Evolutionary conservation across 2,797 vertebrate species (phyloP).

Genomic region (Poecile montanus): DNA sequence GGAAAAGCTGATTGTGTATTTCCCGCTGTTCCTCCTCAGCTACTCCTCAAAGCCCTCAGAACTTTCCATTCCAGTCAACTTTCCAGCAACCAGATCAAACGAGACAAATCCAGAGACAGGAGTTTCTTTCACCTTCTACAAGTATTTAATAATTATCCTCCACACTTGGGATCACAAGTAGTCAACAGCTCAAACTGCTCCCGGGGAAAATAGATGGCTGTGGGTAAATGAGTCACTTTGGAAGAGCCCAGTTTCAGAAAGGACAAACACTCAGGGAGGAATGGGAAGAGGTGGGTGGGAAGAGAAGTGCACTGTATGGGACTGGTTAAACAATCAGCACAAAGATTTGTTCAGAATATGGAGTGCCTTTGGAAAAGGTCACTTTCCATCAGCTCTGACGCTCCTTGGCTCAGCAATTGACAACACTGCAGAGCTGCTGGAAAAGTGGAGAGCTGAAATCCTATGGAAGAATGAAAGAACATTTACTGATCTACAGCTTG

Average conservation of each 20-base stretch:
- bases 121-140: neutral
- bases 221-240: neutral
- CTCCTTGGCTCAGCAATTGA: conserved; percentile 10
- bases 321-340: neutral
- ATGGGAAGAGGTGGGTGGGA: neutral
- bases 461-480: conserved; percentile 44
- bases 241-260: neutral
- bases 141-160: neutral
- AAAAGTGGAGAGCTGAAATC: conserved; percentile 48
- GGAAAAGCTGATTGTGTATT: conserved; percentile 25
- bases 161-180: neutral
- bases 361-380: conserved; percentile 54
- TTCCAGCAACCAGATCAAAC: neutral
- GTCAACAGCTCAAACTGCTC: neutral
- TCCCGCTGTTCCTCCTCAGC: neutral
- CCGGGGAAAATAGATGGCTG: neutral
- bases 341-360: neutral
- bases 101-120: neutral
- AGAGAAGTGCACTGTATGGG: neutral
- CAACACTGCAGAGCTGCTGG: conserved; percentile 12
- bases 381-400: conserved; percentile 19
- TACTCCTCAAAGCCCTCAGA: neutral
- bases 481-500: conserved; percentile 33
- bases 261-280: neutral
- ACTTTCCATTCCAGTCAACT: neutral